Base-by-base conservation (phyloP, 2,113 vertebrate genomes). In the Mystacornis crossleyi region DNA sequence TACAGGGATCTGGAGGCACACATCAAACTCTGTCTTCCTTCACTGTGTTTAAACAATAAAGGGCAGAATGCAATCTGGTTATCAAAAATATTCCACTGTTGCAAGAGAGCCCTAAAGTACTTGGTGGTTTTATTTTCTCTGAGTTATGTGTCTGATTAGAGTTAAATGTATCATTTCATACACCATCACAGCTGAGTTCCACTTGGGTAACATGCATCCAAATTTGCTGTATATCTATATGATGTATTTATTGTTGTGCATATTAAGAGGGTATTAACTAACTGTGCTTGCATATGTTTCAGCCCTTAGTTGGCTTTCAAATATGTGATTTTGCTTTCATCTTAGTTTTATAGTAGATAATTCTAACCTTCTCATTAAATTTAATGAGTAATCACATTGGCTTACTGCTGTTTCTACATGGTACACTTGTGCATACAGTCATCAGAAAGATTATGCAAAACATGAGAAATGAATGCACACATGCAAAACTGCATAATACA, bases 281-380 rank as follows among this genome's bases (percentile, higher is more conserved):
- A 88, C 61, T 66, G 33, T 61, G 57, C 88, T 91, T 88, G 88
- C 64, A 70, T 92, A 85, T 57, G 45, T 95, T 97, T 96, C 57
- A 90, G 79, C 33, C 66, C 18, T 95, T 74, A 85, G 66, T 20
- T 70, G 34, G 72, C 62, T 90, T 93, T 93, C 69, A 89, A 47
- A 92, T 81, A 45, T 93, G 90, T 96, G 78, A 91, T 94, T 95
- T 94, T 1, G 29, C 86, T 92, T 95, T 92, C 86, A 72, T 96
- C 66, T 80, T 94, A 45, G 26, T 89, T 95, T 94, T 94, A 89
- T 64, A 81, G 66, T 51, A 90, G 67, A 62, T 98, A 91, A 97
- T 93, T 95, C 91, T 91, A 92, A 94, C 80, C 77, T 91, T 75
- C 88, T 97, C 85, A 96, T 97, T 97, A 97, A 89, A 92, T 61